These are phyloP conservation scores for Agapornis roseicollis DNA, from an alignment of 2,113 vertebrate species.

Conservation along the genomic window DNA sequence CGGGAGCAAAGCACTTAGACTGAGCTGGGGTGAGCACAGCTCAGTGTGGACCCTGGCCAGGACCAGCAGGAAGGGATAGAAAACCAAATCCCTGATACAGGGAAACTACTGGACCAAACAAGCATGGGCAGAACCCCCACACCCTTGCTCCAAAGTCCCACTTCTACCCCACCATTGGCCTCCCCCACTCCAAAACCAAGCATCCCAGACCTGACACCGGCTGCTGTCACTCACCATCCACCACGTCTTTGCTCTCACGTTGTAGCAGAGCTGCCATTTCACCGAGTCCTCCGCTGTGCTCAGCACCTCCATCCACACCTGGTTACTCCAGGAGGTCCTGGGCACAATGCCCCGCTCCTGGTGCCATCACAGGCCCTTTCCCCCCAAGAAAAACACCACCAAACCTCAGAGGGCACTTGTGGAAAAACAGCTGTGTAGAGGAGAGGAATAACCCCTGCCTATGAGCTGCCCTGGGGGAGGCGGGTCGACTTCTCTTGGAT, in stretches of 20 bases:
- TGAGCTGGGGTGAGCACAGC: not conserved
- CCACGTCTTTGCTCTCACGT: constrained; percentile 87
- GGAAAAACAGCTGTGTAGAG: not conserved
- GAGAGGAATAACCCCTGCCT: not conserved
- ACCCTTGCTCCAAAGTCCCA: not conserved
- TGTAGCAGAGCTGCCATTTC: constrained; percentile 91
- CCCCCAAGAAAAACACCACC: not conserved
- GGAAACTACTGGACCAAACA: accelerated
- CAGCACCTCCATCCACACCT: not conserved
- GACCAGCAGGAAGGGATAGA: not conserved
- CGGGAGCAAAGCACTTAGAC: accelerated
- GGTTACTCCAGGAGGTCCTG: not conserved
- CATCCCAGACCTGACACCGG: accelerated
- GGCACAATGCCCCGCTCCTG: accelerated
- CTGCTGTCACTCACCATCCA: constrained; percentile 88
- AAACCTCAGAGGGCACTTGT: not conserved
- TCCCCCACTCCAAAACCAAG: not conserved
- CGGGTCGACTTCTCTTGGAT: not conserved
- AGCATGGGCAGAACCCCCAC: accelerated
- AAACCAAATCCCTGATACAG: not conserved
- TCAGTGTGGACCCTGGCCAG: not conserved
- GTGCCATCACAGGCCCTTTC: not conserved
- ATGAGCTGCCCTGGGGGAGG: not conserved
- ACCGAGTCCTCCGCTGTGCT: constrained; percentile 59
- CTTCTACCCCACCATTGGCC: accelerated